Evolutionary conservation across 2,113 vertebrate species (phyloP).

Genomic region (Lathamus discolor): DNA sequence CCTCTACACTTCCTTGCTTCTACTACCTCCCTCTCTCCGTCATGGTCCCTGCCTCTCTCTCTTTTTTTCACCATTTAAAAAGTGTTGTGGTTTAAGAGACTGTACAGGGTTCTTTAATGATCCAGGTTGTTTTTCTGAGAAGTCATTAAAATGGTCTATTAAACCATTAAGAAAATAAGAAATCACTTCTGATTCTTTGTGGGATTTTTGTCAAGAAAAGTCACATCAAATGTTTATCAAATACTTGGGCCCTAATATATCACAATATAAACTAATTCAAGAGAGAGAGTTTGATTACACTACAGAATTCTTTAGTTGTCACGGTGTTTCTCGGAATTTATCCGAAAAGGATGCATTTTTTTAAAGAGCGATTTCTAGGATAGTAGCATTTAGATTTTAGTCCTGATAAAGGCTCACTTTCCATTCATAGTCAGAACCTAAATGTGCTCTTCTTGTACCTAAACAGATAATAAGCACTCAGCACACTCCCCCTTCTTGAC

Average conservation of each 20-base stretch:
- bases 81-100: neutral
- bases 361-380: slow-evolving; percentile 50
- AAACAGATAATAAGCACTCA: slow-evolving; percentile 89
- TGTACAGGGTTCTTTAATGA: neutral
- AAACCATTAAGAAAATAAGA: neutral
- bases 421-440: slow-evolving; percentile 83
- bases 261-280: slow-evolving; percentile 46
- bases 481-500: slow-evolving; percentile 97
- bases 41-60: neutral
- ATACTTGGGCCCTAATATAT: neutral
- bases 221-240: slow-evolving; percentile 24
- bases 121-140: neutral
- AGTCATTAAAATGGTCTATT: neutral
- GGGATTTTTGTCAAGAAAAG: slow-evolving; percentile 21
- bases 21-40: neutral
- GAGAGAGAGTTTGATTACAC: slow-evolving; percentile 6
- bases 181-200: neutral
- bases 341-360: slow-evolving; percentile 50
- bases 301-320: slow-evolving; percentile 6
- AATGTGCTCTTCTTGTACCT: slow-evolving; percentile 86
- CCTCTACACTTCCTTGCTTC: neutral
- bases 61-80: neutral
- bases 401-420: slow-evolving; percentile 82
- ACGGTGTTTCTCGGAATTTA: slow-evolving; percentile 41
- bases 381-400: slow-evolving; percentile 76